Conservation (phyloP, 2,797 vertebrate species). For the Galaxias olidus region DNA sequence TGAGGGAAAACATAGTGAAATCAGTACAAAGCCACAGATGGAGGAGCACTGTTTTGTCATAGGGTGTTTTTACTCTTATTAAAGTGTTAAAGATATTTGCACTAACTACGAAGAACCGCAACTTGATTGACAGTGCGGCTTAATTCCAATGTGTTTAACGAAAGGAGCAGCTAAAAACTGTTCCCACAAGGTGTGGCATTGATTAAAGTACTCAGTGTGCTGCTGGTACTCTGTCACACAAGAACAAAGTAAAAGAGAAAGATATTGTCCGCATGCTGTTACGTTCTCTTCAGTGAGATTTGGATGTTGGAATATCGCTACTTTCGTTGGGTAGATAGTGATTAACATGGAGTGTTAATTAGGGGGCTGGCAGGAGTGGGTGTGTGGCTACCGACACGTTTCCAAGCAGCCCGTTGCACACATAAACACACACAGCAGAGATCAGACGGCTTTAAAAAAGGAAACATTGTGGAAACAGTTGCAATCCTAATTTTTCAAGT, state of each 20-base stretch:
- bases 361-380: slow-evolving; percentile 62
- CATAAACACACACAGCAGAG: not conserved
- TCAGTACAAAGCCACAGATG: slow-evolving; percentile 49
- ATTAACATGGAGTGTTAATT: slow-evolving; percentile 80
- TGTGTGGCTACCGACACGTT: slow-evolving; percentile 13
- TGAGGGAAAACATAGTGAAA: slow-evolving; percentile 35
- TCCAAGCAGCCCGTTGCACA: not conserved
- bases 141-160: slow-evolving; percentile 32
- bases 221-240: slow-evolving; percentile 25
- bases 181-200: slow-evolving; percentile 19
- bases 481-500: not conserved
- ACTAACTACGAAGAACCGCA: slow-evolving; percentile 20
- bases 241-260: slow-evolving; percentile 23
- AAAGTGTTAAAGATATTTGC: slow-evolving; percentile 22
- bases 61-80: slow-evolving; percentile 18
- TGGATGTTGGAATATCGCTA: slow-evolving; percentile 71
- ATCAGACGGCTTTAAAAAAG: slow-evolving; percentile 1
- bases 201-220: slow-evolving; percentile 55
- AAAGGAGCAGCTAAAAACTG: slow-evolving; percentile 30
- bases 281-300: slow-evolving; percentile 61
- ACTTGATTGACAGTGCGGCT: slow-evolving; percentile 30
- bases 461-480: not conserved
- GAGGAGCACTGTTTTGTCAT: not conserved
- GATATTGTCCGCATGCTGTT: slow-evolving; percentile 40
- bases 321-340: slow-evolving; percentile 70